Evolutionary conservation across 2,888 invertebrate species (phyloP).

Genomic region (Aphrophora alni): DNA sequence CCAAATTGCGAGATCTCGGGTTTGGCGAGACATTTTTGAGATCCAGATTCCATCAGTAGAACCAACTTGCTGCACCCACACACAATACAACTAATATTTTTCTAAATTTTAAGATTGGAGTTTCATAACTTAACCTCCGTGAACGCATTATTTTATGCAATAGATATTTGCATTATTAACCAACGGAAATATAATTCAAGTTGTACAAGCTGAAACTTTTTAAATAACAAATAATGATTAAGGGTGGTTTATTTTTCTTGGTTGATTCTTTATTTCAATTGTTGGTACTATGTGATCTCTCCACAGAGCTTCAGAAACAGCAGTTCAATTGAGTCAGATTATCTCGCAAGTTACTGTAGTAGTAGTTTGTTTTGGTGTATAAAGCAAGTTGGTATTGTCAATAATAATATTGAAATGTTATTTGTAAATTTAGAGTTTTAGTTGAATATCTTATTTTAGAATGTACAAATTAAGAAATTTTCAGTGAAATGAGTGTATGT

Average conservation of each 20-base stretch:
- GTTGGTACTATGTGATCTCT: background rate
- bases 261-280: background rate
- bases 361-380: background rate
- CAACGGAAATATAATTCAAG: background rate
- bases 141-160: background rate
- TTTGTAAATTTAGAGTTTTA: background rate
- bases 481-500: background rate
- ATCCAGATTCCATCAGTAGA: constrained; percentile 46
- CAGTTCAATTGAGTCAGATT: background rate
- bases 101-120: background rate
- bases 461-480: background rate
- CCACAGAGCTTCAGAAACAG: background rate
- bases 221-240: background rate
- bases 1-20: constrained; percentile 55
- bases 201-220: background rate
- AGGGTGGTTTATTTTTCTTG: background rate
- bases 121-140: background rate
- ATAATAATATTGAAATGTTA: background rate
- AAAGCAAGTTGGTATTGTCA: background rate
- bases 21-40: constrained; percentile 50
- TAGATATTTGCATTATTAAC: background rate
- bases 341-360: background rate
- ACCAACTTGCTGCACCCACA: constrained; percentile 34
- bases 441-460: background rate
- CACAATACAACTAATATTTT: background rate